Evolutionary conservation across 2,888 invertebrate species (phyloP), one percentile per base, ranked within the genome.

Genomic region (Aspidiotus destructor): DNA sequence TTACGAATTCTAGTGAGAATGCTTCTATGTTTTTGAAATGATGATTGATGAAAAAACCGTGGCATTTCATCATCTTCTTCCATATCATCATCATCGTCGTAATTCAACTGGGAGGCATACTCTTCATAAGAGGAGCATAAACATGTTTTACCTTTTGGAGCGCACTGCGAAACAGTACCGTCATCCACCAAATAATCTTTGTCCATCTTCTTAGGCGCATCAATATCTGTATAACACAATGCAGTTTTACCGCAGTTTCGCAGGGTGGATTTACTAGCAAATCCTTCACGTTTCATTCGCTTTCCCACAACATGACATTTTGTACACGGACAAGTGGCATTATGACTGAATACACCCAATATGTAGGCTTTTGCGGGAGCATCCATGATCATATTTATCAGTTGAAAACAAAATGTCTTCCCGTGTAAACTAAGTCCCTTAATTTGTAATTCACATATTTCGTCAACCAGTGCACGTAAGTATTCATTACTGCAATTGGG

Each of bases 401-500:
- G 55, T 9, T 15, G n/a, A 55, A 55, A 55, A 16, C 55, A 2
- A 55, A 5, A 55, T 3, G 17, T 55, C 16, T 55, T 55, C 5
- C 55, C 55, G 17, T 55, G n/a, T n/a, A 55, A 15, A 16, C 9
- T 11, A 13, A 44, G 13, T 53, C 41, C 64, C 8, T 54, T 55
- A 55, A 10, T n/a, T 40, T 15, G 58, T 41, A 65, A 41, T 41
- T 15, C 16, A 55, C 55, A 55, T 15, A 65, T 13, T 57, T 65
- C 64, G 40, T 41, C 40, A 1, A 67, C 60, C 28, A 67, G 53
- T n/a, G 44, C 48, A 40, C 16, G 7, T 11, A 67, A 52, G 60
- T n/a, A 67, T 15, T 67, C 67, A 60, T 67, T 67, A 40, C n/a
- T 55, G 10, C 60, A 57, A 57, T 16, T 7, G 17, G 57, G 64